A percentile compares a stretch with the other conserved stretches of the same genome.
phyloP scores from a whole-genome alignment of 2,797 vertebrate genomes.

The Pseudotriccus pelzelni region DNA sequence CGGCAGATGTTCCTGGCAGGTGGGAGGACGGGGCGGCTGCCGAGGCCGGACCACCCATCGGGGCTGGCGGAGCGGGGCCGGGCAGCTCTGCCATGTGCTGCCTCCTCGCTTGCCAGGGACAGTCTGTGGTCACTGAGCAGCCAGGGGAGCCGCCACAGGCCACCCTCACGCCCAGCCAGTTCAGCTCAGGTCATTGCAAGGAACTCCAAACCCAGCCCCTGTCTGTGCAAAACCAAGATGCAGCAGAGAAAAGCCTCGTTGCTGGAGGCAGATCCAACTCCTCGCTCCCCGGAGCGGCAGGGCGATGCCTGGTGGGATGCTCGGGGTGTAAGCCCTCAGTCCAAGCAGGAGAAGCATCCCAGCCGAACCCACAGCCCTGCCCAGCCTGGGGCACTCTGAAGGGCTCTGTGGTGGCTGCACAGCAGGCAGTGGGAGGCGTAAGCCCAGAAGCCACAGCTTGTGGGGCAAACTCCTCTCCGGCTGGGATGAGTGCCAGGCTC shows the following conservation, averaged over 20 bases:
- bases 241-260: not conserved
- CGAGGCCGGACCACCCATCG: not conserved
- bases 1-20: not conserved
- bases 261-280: not conserved
- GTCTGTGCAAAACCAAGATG: not conserved
- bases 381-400: fast-evolving
- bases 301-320: not conserved
- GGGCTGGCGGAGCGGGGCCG: not conserved
- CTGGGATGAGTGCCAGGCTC: not conserved
- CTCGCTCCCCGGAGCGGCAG: not conserved
- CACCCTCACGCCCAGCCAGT: not conserved
- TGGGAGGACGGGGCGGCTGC: slow-evolving; percentile 10
- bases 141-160: not conserved
- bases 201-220: not conserved
- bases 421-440: no score
- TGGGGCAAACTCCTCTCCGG: not conserved
- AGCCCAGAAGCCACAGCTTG: not conserved
- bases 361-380: not conserved
- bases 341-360: not conserved
- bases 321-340: not conserved
- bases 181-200: not conserved
- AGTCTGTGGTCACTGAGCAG: not conserved
- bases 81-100: not conserved
- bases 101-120: not conserved
- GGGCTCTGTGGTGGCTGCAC: not conserved